phyloP scores from a whole-genome alignment of 2,113 vertebrate species.

The Peromyscus leucopus region DNA sequence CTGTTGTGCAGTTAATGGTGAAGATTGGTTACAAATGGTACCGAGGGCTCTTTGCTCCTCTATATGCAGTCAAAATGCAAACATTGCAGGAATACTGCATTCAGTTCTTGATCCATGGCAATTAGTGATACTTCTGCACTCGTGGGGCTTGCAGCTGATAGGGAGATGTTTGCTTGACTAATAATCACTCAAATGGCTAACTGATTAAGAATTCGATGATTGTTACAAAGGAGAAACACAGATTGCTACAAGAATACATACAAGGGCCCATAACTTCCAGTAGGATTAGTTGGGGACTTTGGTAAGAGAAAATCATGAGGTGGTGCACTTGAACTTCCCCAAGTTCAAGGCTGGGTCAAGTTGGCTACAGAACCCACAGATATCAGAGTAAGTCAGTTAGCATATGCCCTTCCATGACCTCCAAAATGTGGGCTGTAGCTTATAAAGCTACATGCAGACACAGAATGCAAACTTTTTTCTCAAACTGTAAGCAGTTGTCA shows the following conservation, averaged over 20 bases:
- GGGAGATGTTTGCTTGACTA: background rate
- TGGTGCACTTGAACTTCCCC: background rate
- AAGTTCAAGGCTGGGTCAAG: conserved; percentile 40
- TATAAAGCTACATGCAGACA: background rate
- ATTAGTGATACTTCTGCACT: background rate
- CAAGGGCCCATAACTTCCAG: background rate
- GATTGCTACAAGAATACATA: background rate
- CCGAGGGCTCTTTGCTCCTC: background rate
- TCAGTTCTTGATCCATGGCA: background rate
- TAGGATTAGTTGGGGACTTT: conserved; percentile 13
- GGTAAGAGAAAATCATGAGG: conserved; percentile 12
- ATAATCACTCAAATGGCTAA: background rate
- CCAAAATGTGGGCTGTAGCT: background rate
- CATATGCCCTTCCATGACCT: background rate
- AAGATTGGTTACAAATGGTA: background rate
- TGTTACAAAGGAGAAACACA: conserved; percentile 34
- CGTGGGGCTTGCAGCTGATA: background rate
- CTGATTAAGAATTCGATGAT: conserved; percentile 8
- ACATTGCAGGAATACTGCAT: background rate
- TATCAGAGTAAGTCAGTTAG: background rate
- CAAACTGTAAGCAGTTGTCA: conserved; percentile 67
- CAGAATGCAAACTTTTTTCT: conserved; percentile 53
- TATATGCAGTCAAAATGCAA: conserved; percentile 2
- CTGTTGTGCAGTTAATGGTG: background rate
- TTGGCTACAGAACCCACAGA: background rate